Evolutionary conservation across 2,113 vertebrate genomes (phyloP).

Genomic region (Anguilla rostrata): DNA sequence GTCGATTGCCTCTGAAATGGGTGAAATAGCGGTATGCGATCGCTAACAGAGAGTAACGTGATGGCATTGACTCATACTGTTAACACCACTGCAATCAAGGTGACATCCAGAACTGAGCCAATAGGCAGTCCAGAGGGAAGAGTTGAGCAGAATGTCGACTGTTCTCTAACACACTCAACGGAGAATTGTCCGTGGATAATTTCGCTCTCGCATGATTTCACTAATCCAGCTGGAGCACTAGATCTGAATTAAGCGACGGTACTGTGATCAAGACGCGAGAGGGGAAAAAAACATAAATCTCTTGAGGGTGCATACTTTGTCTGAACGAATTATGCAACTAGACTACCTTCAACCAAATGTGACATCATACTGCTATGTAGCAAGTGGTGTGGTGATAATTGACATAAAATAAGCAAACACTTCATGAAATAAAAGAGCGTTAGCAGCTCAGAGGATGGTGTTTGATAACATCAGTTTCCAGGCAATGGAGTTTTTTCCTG

Average conservation of each 20-base stretch:
- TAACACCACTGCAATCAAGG: conserved; percentile 50
- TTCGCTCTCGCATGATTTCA: conserved; percentile 30
- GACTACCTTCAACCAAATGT: conserved; percentile 36
- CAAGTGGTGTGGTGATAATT: conserved; percentile 25
- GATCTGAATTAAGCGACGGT: conserved; percentile 34
- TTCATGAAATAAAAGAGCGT: background rate
- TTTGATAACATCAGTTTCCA: conserved; percentile 23
- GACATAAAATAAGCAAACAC: conserved; percentile 24
- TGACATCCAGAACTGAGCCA: conserved; percentile 51
- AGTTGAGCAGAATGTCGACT: conserved; percentile 33
- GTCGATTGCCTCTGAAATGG: conserved; percentile 34
- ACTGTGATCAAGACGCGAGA: conserved; percentile 37
- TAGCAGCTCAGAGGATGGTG: conserved; percentile 1
- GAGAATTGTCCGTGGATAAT: background rate
- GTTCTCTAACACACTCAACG: background rate
- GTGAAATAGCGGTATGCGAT: conserved; percentile 32
- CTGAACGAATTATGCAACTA: conserved; percentile 50
- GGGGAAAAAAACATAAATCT: conserved; percentile 11
- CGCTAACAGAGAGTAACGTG: conserved; percentile 29
- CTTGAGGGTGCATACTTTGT: conserved; percentile 37
- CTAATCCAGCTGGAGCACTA: conserved; percentile 35
- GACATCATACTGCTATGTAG: conserved; percentile 9
- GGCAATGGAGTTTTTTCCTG: conserved; percentile 19
- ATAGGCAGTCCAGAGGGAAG: conserved; percentile 42
- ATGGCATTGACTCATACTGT: conserved; percentile 28